A percentile compares a stretch with the other conserved stretches of the same genome.
phyloP scores from a whole-genome alignment of 2,888 invertebrate species.

The Ischnus inquisitorius region DNA sequence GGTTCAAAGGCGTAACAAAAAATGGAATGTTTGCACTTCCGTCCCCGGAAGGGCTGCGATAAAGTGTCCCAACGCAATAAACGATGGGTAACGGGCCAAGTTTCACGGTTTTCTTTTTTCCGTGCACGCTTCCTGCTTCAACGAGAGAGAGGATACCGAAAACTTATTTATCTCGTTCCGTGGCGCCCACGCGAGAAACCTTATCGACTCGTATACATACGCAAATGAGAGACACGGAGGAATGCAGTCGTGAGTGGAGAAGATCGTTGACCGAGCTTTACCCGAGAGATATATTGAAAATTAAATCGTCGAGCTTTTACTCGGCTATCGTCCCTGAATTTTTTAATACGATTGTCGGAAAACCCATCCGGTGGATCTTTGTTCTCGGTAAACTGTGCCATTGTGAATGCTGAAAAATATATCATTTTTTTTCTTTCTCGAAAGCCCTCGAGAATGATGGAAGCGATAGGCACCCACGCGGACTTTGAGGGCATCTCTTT shows the following conservation, averaged over 20 bases:
- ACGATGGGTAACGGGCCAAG: too few species aligned
- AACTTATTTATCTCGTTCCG: constrained; percentile 59
- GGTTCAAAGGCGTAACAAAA: too few species aligned
- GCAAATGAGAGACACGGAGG: background rate
- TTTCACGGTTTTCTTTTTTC: too few species aligned
- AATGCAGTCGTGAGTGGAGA: background rate
- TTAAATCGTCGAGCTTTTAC: background rate
- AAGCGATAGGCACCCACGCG: constrained; percentile 50
- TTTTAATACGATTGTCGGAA: constrained; percentile 31
- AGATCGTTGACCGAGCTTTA: constrained; percentile 17
- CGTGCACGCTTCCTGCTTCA: constrained; percentile 60
- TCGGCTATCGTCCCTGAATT: background rate
- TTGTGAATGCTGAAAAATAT: constrained; percentile 35
- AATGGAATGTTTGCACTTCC: too few species aligned
- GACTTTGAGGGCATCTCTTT: background rate
- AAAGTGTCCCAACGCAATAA: too few species aligned
- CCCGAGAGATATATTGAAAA: background rate
- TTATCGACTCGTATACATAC: constrained; percentile 51
- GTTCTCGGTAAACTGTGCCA: constrained; percentile 5
- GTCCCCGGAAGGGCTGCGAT: too few species aligned
- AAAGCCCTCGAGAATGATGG: constrained; percentile 35
- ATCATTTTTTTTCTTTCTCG: constrained; percentile 15
- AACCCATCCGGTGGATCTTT: constrained; percentile 20
- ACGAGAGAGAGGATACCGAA: constrained; percentile 48
- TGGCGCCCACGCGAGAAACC: constrained; percentile 56